A percentile compares a stretch with the other conserved stretches of the same genome.
phyloP scores from a whole-genome alignment of 64 coral and sea anemone genomes.

The Actinia tenebrosa region DNA sequence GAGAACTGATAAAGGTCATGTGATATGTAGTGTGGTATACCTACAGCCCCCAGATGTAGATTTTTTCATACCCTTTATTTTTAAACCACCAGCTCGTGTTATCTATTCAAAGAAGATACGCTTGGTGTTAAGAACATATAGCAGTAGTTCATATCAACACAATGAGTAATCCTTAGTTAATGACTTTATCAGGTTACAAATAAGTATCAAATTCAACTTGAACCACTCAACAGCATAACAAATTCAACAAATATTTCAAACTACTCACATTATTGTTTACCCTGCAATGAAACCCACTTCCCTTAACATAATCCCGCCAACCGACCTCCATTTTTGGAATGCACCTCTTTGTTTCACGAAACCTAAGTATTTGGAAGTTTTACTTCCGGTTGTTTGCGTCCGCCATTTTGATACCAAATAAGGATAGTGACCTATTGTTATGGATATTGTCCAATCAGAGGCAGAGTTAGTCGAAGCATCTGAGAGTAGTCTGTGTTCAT shows the following conservation, averaged over 20 bases:
- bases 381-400: constrained; percentile 17
- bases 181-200: background rate
- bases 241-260: constrained; percentile 23
- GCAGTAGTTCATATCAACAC: background rate
- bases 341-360: background rate
- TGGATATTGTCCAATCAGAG: constrained; percentile 4
- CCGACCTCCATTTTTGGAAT: background rate
- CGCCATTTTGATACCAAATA: constrained; percentile 30
- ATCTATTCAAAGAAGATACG: background rate
- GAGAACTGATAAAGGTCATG: background rate
- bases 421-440: constrained; percentile 16
- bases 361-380: background rate
- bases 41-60: background rate
- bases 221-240: constrained; percentile 7
- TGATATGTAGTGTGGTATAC: background rate
- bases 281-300: background rate
- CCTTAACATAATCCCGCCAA: background rate
- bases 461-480: constrained; percentile 5
- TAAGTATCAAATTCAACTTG: background rate
- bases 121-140: background rate
- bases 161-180: background rate
- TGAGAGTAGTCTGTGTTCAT: constrained; percentile 10
- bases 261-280: background rate
- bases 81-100: background rate
- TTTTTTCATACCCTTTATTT: background rate